Evolutionary conservation across 2,797 vertebrate genomes (phyloP), one percentile per base, ranked within the genome.

Genomic region (Sus cebifrons): DNA sequence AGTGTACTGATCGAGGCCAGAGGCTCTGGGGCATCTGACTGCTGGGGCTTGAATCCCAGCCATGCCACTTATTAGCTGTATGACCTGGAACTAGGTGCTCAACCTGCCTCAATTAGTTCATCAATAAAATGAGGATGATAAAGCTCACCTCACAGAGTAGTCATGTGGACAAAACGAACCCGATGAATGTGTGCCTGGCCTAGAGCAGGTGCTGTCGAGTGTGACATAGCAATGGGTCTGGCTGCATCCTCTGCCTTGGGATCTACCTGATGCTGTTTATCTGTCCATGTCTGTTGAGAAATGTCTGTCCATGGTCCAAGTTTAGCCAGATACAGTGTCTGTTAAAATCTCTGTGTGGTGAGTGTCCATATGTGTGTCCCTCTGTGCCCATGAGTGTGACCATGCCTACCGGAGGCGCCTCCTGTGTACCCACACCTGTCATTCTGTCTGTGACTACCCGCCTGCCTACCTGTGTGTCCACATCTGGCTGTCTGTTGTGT

Each of bases 121-220:
- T 84, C 3, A 2, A 44, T n/a, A 71, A 94, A 92, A 83, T 29
- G 5, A 16, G 23, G 25, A 4, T 18, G 58, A 89, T 75, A 84
- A 84, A 92, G 25, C 40, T 62, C 11, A 20, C 82, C 71, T 73
- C 81, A n/a, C 6, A 62, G 71, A 40, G 40, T 44, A 20, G 58
- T 25, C 36, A n/a, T 68, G 36, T 77, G 88, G 56, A 68, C 65
- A 96, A 90, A 95, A 83, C 56, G 74, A 83, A 83, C 44, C 44
- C 58, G n/a, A 58, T 67, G n/a, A 90, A 15, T 0, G 3, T 13
- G 56, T 25, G 13, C 25, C 27, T 60, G 49, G 60, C 79, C 73
- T 21, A 40, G 44, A 87, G 44, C 15, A 49, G 44, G 27, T 20
- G 15, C 29, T 10, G 18, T 15, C 81, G 40, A 85, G 36, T 7